A percentile compares a stretch with the other conserved stretches of the same genome.
Evolutionary conservation across 2,113 vertebrate species (phyloP).

Genomic region (Ramphastos sulfuratus): DNA sequence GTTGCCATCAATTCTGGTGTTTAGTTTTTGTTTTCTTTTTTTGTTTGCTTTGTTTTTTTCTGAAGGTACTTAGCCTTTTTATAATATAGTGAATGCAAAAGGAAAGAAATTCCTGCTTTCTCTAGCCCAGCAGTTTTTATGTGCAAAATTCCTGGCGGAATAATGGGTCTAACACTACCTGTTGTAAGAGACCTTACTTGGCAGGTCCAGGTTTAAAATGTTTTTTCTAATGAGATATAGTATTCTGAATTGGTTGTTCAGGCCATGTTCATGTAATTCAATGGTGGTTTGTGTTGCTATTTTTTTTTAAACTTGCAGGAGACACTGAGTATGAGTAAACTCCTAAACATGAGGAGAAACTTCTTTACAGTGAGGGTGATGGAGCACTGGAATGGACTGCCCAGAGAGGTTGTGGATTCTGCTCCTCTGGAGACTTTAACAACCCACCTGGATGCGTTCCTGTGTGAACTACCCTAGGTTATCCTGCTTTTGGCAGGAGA

Average conservation of each 20-base stretch:
- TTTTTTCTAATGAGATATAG: neutral
- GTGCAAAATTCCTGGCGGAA: neutral
- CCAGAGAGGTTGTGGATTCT: too few species aligned
- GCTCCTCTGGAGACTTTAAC: too few species aligned
- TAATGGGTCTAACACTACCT: neutral
- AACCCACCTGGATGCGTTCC: too few species aligned
- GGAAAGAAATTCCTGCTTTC: neutral
- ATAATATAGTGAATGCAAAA: neutral
- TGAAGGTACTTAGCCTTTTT: neutral
- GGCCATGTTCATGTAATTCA: neutral
- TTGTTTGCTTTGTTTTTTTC: neutral
- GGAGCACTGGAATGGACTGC: too few species aligned
- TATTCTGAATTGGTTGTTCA: neutral
- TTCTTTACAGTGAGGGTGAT: too few species aligned
- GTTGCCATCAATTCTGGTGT: neutral
- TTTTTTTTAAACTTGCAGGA: neutral
- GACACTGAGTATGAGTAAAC: neutral
- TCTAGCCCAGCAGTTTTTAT: neutral
- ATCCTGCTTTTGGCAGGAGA: too few species aligned
- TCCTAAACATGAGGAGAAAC: neutral
- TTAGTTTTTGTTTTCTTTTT: neutral
- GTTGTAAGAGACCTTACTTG: neutral
- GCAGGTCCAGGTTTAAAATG: neutral
- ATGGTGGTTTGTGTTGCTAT: neutral
- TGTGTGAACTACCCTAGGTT: too few species aligned